A percentile compares a stretch with the other conserved stretches of the same genome.
phyloP scores from a whole-genome alignment of 64 coral and sea anemone species.

The Anthopleura sola region DNA sequence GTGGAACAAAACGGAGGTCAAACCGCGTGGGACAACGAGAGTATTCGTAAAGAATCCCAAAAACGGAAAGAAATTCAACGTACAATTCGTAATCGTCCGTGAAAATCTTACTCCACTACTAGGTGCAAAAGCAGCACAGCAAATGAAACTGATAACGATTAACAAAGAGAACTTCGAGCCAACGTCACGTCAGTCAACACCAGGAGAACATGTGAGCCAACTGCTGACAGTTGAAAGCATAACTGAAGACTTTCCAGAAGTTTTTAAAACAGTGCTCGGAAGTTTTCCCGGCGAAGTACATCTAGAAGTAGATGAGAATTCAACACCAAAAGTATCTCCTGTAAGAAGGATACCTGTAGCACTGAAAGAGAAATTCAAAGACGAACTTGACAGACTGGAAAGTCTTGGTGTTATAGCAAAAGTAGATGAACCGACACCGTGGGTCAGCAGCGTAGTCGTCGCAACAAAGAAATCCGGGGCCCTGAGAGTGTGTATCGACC shows the following conservation, averaged over 20 bases:
- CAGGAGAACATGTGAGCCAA: background rate
- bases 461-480: constrained; percentile 7
- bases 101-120: constrained; percentile 29
- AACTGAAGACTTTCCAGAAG: constrained; percentile 26
- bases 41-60: constrained; percentile 38
- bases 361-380: constrained; percentile 6
- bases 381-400: constrained; percentile 11
- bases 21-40: constrained; percentile 21
- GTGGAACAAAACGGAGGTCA: constrained; percentile 64
- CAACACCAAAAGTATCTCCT: background rate
- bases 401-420: background rate
- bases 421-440: constrained; percentile 19
- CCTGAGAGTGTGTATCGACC: constrained; percentile 16
- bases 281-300: constrained; percentile 17
- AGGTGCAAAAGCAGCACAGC: constrained; percentile 43
- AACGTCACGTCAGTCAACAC: background rate
- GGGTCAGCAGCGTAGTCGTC: constrained; percentile 5
- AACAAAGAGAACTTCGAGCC: constrained; percentile 55
- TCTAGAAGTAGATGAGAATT: constrained; percentile 6
- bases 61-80: constrained; percentile 40
- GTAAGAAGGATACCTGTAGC: background rate
- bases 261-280: constrained; percentile 42
- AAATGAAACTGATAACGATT: constrained; percentile 30
- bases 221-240: background rate
- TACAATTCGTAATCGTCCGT: constrained; percentile 35